These are phyloP conservation scores for Lepus americanus DNA, from an alignment of 2,113 vertebrate genomes.

Conservation along the genomic window DNA sequence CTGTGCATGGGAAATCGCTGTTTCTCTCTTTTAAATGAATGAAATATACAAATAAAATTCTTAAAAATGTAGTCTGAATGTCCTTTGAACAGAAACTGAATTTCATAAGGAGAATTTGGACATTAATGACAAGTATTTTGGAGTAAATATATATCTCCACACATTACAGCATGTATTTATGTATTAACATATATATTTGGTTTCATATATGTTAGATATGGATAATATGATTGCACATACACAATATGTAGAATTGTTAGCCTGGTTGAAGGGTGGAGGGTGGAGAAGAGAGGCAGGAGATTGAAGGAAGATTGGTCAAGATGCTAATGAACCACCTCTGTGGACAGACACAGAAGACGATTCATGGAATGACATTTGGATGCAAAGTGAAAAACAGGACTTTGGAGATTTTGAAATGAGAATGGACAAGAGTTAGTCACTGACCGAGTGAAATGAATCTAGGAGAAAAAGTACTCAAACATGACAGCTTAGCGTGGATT, in stretches of 20 bases:
- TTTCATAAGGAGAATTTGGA: not conserved
- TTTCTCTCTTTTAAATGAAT: too few species aligned
- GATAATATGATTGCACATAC: not conserved
- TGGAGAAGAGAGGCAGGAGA: not conserved
- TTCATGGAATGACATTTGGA: not conserved
- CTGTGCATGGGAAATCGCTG: too few species aligned
- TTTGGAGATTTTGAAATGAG: too few species aligned
- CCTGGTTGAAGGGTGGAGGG: not conserved
- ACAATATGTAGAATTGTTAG: not conserved
- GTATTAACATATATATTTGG: not conserved
- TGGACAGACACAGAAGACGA: not conserved
- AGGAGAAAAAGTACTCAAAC: not conserved
- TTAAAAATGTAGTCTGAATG: not conserved
- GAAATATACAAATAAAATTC: too few species aligned
- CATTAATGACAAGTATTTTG: not conserved
- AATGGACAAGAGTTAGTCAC: not conserved
- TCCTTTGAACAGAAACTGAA: not conserved
- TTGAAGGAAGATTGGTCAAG: not conserved
- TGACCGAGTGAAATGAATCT: not conserved
- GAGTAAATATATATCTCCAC: not conserved
- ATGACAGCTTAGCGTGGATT: not conserved
- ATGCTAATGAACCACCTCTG: too few species aligned
- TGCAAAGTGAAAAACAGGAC: too few species aligned
- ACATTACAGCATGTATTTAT: not conserved
- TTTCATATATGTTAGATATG: not conserved